phyloP scores from a whole-genome alignment of 2,113 vertebrate species.

The Channa maculata region DNA sequence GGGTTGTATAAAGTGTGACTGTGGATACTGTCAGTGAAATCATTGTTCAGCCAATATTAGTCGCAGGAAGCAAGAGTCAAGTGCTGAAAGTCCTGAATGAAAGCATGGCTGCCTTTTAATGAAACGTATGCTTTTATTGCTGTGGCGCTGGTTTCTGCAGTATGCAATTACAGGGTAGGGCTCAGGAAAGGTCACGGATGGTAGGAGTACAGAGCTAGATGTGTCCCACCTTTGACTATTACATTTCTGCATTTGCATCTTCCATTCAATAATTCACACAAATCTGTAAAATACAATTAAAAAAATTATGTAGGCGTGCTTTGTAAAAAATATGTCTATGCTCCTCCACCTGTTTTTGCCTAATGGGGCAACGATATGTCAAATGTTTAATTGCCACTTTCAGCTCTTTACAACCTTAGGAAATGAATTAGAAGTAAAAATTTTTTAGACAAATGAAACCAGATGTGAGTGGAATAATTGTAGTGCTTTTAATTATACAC shows the following conservation, averaged over 20 bases:
- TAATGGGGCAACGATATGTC: neutral
- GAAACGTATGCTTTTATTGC: constrained; percentile 51
- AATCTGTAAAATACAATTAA: constrained; percentile 4
- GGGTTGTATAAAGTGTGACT: constrained; percentile 8
- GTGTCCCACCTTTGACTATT: constrained; percentile 11
- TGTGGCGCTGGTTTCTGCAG: constrained; percentile 23
- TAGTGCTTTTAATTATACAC: constrained; percentile 5
- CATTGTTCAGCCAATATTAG: constrained; percentile 19
- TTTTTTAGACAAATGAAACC: neutral
- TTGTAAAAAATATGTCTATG: neutral
- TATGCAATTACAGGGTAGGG: constrained; percentile 56
- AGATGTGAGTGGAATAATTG: constrained; percentile 29
- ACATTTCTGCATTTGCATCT: too few relatives aligned
- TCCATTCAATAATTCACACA: constrained; percentile 10
- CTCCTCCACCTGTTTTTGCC: neutral
- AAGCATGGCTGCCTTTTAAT: constrained; percentile 53
- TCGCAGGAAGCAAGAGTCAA: constrained; percentile 28
- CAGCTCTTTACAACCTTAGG: neutral
- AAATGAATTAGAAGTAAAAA: neutral
- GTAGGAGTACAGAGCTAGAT: constrained; percentile 30
- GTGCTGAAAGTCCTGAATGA: constrained; percentile 46
- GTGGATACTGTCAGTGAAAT: constrained; percentile 42
- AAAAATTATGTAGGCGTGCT: neutral
- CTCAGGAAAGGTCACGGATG: constrained; percentile 65
- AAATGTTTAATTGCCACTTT: neutral